phyloP scores from a whole-genome alignment of 2,888 invertebrate species.

The Caenorhabditis drosophilae region DNA sequence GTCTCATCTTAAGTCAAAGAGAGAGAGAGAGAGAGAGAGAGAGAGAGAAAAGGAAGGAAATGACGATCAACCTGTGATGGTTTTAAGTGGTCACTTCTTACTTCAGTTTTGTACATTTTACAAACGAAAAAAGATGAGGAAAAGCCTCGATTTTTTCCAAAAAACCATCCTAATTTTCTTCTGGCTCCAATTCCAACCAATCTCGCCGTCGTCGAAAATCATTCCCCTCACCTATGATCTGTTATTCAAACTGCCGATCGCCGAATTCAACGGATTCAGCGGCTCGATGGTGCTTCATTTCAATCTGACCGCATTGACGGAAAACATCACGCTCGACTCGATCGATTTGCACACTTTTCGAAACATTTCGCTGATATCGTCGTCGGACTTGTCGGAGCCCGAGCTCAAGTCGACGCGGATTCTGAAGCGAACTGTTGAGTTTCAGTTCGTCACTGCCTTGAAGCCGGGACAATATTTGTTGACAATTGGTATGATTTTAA shows the following conservation, averaged over 20 bases:
- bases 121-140: too few species aligned
- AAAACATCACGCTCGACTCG: constrained; percentile 42
- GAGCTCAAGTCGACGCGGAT: constrained; percentile 41
- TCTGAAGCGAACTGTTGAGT: constrained; percentile 34
- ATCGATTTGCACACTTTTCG: constrained; percentile 40
- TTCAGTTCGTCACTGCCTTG: constrained; percentile 26
- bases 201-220: too few species aligned
- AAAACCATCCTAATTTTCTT: too few species aligned
- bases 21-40: too few species aligned
- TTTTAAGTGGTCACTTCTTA: too few species aligned
- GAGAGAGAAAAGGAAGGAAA: too few species aligned
- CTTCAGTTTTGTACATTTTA: too few species aligned
- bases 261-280: constrained; percentile 37
- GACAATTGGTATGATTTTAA: constrained; percentile 36
- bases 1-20: too few species aligned
- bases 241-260: constrained; percentile 40
- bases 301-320: constrained; percentile 19
- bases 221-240: constrained; percentile 45
- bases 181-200: too few species aligned
- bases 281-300: constrained; percentile 48
- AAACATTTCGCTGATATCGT: constrained; percentile 45
- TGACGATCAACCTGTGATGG: too few species aligned
- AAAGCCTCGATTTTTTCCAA: too few species aligned
- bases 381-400: constrained; percentile 30
- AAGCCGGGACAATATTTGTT: constrained; percentile 45